Conservation (phyloP, 2,797 vertebrate species). For the Sebastolobus altivelis region DNA sequence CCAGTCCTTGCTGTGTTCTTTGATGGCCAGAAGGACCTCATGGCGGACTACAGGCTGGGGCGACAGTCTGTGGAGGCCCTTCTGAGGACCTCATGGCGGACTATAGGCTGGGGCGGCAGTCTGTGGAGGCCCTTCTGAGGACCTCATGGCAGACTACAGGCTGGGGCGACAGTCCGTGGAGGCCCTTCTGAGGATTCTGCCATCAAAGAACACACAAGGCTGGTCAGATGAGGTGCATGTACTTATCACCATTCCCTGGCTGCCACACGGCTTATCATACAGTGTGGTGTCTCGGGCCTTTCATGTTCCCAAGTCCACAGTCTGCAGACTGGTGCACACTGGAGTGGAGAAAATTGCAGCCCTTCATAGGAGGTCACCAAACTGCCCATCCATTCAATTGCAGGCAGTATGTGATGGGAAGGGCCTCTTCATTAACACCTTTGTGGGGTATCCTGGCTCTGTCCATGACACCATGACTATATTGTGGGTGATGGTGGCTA, state of each 20-base stretch:
- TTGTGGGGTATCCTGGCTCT: no score
- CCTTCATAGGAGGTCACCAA: background rate
- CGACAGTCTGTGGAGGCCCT: background rate
- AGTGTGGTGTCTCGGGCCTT: background rate
- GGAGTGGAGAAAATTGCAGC: background rate
- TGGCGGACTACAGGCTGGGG: background rate
- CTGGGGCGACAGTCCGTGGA: no score
- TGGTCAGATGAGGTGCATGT: background rate
- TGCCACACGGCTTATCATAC: background rate
- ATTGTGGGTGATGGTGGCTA: no score
- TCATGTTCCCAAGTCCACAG: background rate
- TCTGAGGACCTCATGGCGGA: no score
- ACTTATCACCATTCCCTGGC: background rate
- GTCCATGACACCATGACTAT: no score
- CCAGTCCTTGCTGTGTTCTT: background rate
- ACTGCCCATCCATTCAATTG: background rate
- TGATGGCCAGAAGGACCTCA: background rate
- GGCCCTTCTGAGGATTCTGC: background rate
- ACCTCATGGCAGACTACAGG: no score
- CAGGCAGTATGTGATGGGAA: no score
- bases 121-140: no score
- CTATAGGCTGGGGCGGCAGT: no score
- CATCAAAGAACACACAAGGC: background rate
- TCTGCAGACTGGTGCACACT: background rate
- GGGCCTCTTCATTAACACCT: no score